phyloP scores from a whole-genome alignment of 2,888 invertebrate species.

The Lydus trimaculatus region DNA sequence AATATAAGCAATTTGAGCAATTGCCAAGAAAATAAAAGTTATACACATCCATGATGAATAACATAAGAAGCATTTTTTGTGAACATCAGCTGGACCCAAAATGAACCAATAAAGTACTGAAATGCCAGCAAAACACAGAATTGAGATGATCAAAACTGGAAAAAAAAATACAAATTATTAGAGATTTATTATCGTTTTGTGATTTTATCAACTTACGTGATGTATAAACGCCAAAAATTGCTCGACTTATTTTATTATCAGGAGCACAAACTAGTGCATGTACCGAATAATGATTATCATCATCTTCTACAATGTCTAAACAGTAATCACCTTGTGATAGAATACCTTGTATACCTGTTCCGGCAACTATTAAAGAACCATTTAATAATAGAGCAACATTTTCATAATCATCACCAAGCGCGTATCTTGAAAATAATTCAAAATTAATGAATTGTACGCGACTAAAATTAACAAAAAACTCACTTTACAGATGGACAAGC shows the following conservation, averaged over 20 bases:
- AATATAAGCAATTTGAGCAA: slow-evolving; percentile 42
- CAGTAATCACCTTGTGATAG: slow-evolving; percentile 44
- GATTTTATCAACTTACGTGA: slow-evolving; percentile 14
- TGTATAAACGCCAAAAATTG: slow-evolving; percentile 28
- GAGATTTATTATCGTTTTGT: too few relatives aligned
- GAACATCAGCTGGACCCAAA: slow-evolving; percentile 38
- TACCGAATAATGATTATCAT: slow-evolving; percentile 11
- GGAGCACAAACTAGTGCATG: slow-evolving; percentile 8
- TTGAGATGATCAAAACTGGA: slow-evolving; percentile 45
- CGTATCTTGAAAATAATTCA: slow-evolving; percentile 26
- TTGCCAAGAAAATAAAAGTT: slow-evolving; percentile 47
- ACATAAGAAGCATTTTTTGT: slow-evolving; percentile 48
- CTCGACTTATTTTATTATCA: slow-evolving; percentile 29
- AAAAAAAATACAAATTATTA: slow-evolving; percentile 5
- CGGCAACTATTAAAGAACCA: slow-evolving; percentile 41
- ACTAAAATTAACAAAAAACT: slow-evolving; percentile 4
- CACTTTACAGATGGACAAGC: slow-evolving; percentile 33
- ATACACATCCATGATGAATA: slow-evolving; percentile 47
- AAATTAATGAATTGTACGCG: not conserved
- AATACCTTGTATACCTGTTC: slow-evolving; percentile 34
- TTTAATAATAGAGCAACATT: slow-evolving; percentile 36
- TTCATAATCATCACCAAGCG: slow-evolving; percentile 33
- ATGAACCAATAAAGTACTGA: slow-evolving; percentile 39
- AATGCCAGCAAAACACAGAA: slow-evolving; percentile 39
- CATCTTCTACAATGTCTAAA: slow-evolving; percentile 38